Evolutionary conservation across 2,888 invertebrate genomes (phyloP).

Genomic region (Eupithecia exiguata): DNA sequence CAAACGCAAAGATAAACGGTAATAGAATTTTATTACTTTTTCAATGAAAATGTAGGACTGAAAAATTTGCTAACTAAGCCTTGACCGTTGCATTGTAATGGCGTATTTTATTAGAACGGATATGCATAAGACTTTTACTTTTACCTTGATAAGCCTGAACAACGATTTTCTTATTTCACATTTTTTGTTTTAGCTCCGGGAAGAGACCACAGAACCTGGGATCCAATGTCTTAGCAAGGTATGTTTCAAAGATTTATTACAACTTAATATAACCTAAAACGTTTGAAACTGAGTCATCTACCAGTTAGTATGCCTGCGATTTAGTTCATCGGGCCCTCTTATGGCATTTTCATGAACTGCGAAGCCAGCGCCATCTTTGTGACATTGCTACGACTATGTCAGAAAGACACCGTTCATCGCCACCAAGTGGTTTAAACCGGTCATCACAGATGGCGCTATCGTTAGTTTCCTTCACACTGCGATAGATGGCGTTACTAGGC

Average conservation of each 20-base stretch:
- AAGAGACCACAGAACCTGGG: conserved; percentile 88
- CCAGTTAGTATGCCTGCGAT: background rate
- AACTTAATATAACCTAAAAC: background rate
- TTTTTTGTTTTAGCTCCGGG: conserved; percentile 87
- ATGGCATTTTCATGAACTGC: conserved; percentile 9
- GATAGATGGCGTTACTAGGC: conserved; percentile 31
- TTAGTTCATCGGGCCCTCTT: conserved; percentile 60
- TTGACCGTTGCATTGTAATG: background rate
- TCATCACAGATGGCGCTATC: conserved; percentile 55
- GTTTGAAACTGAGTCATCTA: background rate
- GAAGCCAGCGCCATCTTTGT: conserved; percentile 18
- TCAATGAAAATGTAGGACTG: background rate
- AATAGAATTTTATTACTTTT: background rate
- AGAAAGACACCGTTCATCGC: conserved; percentile 1
- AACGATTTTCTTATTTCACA: background rate
- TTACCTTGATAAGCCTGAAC: background rate
- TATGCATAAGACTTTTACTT: background rate
- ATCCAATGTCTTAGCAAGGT: conserved; percentile 95
- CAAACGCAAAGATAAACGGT: conserved; percentile 6
- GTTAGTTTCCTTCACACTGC: conserved; percentile 7
- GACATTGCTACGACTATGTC: background rate
- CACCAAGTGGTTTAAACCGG: background rate
- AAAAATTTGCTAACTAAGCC: background rate
- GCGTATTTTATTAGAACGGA: background rate
- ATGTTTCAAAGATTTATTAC: conserved; percentile 37